Base-by-base conservation (phyloP, 2,888 invertebrate species). In the Tillus elongatus region DNA sequence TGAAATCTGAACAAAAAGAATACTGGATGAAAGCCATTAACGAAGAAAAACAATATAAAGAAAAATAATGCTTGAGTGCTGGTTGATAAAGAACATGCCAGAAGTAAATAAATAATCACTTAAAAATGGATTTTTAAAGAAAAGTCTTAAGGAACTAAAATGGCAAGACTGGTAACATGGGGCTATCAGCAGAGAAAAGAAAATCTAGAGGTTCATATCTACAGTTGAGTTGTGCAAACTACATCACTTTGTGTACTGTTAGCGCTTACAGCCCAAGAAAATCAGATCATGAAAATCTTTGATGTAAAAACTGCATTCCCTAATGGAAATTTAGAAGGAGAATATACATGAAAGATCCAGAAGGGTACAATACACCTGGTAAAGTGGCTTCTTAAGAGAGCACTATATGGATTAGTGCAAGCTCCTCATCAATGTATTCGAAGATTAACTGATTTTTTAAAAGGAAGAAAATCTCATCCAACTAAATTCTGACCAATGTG, bases 371-470 rank as follows among this genome's bases (percentile, higher is more conserved):
- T 27, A n/a, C 24, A n/a, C 15, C 36, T 15, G 29, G 26, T 4
- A 30, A 31, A 3, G 4, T 40, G 42, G 13, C 36, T 34, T 13
- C 27, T 56, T 15, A 43, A 42, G 19, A 52, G 47, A 42, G 50
- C 51, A 40, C 36, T 54, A 11, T 53, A 55, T 42, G 51, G 56
- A 3, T 35, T 56, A 14, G 52, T 53, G 35, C 54, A 56, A 44
- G 45, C 55, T 3, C 49, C 53, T 13, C 49, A 52, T 36, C 39
- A 43, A 15, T 55, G 51, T 51, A 55, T 53, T 33, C 35, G 46
- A 19, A 49, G 39, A 36, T 44, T 55, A 10, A 39, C 47, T 16
- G 36, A 31, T 13, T 49, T 39, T 31, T 37, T 54, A n/a, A 4
- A 41, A 51, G 26, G 33, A 36, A 15, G 12, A 49, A 9, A 35